Base-by-base conservation (phyloP, 2,797 vertebrate species). In the Rhynchonycteris naso region DNA sequence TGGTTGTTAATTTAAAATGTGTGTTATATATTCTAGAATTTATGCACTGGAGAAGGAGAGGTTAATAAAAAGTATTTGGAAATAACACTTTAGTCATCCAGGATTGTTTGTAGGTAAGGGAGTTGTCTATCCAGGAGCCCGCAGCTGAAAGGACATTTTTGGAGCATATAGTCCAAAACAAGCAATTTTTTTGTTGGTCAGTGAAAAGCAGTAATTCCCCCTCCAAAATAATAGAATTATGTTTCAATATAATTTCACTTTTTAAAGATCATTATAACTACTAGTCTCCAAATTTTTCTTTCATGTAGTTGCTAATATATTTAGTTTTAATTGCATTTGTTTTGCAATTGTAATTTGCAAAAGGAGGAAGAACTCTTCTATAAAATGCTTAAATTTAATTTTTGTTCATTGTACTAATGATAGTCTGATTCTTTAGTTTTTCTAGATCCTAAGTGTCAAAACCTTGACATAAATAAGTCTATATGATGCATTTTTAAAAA, bases 61-160 rank as follows among this genome's bases (percentile, higher is more conserved):
- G 86, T 95, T 95, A 79, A 91, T 84, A 47, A 28, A 21, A 30
- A 33, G 9, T 78, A 26, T 82, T 91, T 82, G 93, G 85, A 94
- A 96, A 84, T 86, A 83, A 79, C 69, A 84, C 84, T 75, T 86
- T 90, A 54, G 61, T 92, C 68, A 35, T 86, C 75, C 11, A 19
- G 58, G 82, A 68, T 81, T 74, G 52, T 54, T 71, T 35, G 10
- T 79, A 92, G 88, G 88, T 68, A 71, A 89, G 75, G 83, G 50
- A 81, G 30, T 58, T 58, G 54, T 43, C 38, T 43, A 22, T 72
- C 50, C n/a, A 80, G 56, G 54, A 81, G 87, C 88, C 21, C 47
- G 13, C 18, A 88, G 33, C 63, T 69, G n/a, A 50, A 80, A 88
- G 61, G 54, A 72, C 56, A 87, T 54, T 59, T 66, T 43, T 24